Percentiles rank a stretch among this genome's conserved stretches.
Evolutionary conservation across 2,797 vertebrate species (phyloP).

Genomic region (Rhynchonycteris naso): DNA sequence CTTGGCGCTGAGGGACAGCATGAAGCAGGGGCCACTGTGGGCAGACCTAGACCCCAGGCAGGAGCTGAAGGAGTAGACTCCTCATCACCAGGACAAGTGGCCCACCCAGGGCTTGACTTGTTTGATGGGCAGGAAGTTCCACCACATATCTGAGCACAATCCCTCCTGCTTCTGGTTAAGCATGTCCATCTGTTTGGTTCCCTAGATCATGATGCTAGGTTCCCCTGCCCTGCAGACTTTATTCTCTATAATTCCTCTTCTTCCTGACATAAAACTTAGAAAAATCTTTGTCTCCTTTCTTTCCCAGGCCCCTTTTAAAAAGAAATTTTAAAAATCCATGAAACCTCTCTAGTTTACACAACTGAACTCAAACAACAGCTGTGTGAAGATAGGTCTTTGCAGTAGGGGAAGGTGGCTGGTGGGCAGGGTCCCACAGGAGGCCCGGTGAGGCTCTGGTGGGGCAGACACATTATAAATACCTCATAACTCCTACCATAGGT

Average conservation of each 20-base stretch:
- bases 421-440: slow-evolving; percentile 58
- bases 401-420: neutral
- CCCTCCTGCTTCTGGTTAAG: neutral
- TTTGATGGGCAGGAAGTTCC: neutral
- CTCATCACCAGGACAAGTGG: too few relatives aligned
- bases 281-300: neutral
- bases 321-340: slow-evolving; percentile 5
- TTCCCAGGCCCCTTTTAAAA: neutral
- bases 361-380: slow-evolving; percentile 47
- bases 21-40: neutral
- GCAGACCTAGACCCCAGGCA: slow-evolving; percentile 43
- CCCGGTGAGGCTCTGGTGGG: slow-evolving; percentile 61
- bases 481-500: slow-evolving; percentile 83
- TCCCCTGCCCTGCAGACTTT: neutral
- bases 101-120: neutral
- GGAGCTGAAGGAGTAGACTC: neutral
- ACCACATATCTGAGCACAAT: neutral
- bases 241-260: neutral
- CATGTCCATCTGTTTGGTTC: neutral
- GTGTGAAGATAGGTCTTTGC: slow-evolving; percentile 51
- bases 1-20: neutral
- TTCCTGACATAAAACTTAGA: slow-evolving; percentile 1
- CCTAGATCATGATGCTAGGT: neutral
- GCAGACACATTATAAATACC: slow-evolving; percentile 82
- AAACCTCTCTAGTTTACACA: slow-evolving; percentile 53